Percentiles rank a stretch among this genome's conserved stretches.
Evolutionary conservation across 2,888 invertebrate genomes (phyloP).

Genomic region (Lapara coniferarum): DNA sequence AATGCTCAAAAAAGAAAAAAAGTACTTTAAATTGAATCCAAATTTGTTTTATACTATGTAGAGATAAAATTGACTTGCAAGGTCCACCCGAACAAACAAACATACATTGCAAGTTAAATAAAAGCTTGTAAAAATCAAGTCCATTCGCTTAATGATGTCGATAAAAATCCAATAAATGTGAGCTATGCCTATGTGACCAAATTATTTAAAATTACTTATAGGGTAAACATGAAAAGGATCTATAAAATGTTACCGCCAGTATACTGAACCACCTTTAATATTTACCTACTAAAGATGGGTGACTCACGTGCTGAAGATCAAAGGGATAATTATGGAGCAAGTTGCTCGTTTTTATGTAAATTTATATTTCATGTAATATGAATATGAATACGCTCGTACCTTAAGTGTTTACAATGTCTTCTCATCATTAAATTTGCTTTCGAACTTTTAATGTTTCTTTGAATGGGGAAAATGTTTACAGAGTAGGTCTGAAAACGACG

Average conservation of each 20-base stretch:
- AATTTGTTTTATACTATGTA: too few species aligned
- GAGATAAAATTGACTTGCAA: too few species aligned
- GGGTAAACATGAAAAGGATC: background rate
- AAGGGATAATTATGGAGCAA: conserved; percentile 56
- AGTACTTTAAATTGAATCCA: too few species aligned
- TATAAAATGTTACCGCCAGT: conserved; percentile 35
- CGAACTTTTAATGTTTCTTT: background rate
- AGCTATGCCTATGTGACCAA: background rate
- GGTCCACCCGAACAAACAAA: too few species aligned
- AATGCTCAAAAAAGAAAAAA: too few species aligned
- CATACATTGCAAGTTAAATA: too few species aligned
- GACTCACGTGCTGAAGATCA: conserved; percentile 55
- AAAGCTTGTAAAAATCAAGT: too few species aligned
- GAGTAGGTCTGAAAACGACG: background rate
- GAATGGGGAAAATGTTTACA: background rate
- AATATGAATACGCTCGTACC: conserved; percentile 30
- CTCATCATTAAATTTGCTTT: conserved; percentile 24
- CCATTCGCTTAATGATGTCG: too few species aligned
- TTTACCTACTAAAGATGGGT: conserved; percentile 48
- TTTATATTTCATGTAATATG: conserved; percentile 33
- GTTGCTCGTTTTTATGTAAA: conserved; percentile 52
- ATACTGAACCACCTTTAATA: conserved; percentile 42
- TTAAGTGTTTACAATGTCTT: conserved; percentile 19
- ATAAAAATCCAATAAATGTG: background rate
- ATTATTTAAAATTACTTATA: background rate